These are phyloP conservation scores for Galerucella calmariensis DNA, from an alignment of 2,888 invertebrate species.

Conservation along the genomic window DNA sequence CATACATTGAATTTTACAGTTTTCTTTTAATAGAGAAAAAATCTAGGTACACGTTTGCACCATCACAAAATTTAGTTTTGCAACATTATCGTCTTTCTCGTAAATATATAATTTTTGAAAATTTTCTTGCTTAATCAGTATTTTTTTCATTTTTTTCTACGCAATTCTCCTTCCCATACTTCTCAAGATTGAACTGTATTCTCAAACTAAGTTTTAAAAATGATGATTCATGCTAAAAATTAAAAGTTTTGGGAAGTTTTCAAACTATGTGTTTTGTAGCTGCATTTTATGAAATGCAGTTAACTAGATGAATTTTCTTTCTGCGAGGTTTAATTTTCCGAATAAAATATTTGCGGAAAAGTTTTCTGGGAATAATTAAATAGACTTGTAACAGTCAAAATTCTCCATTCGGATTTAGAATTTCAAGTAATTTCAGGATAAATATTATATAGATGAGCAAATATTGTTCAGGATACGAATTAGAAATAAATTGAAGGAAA, in stretches of 20 bases:
- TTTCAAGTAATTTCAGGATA: too few species aligned
- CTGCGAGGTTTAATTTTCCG: not conserved
- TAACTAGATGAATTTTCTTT: not conserved
- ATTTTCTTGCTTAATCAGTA: too few species aligned
- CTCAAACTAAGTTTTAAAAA: not conserved
- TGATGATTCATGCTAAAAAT: slow-evolving; percentile 4
- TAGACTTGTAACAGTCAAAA: not conserved
- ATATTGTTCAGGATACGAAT: too few species aligned
- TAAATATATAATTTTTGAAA: too few species aligned
- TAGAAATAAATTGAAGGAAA: too few species aligned
- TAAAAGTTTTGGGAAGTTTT: not conserved
- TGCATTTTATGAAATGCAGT: not conserved
- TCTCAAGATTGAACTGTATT: not conserved
- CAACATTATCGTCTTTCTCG: too few species aligned
- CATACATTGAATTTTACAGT: too few species aligned
- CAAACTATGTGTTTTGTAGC: not conserved
- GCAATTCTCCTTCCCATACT: not conserved
- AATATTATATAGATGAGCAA: too few species aligned
- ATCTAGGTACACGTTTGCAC: too few species aligned
- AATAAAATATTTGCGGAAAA: not conserved
- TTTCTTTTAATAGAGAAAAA: too few species aligned
- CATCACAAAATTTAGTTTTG: too few species aligned
- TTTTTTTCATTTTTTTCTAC: not conserved
- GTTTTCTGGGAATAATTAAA: not conserved
- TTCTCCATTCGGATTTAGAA: not conserved